phyloP scores from a whole-genome alignment of 2,113 vertebrate species.

The Lucifuga dentata region DNA sequence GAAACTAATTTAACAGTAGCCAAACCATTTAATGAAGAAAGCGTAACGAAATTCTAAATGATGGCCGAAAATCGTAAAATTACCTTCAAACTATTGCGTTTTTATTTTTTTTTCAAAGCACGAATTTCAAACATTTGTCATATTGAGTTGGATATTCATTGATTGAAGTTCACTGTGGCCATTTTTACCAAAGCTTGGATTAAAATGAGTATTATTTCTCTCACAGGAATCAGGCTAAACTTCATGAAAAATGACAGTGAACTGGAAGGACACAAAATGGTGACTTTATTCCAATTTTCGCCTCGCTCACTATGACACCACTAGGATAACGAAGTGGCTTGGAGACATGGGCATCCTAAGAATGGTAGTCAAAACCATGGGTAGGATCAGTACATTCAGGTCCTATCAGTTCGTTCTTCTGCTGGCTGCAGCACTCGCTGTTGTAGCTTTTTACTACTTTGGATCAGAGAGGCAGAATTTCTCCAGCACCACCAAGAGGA shows the following conservation, averaged over 20 bases:
- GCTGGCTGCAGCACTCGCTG: constrained; percentile 87
- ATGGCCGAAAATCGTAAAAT: too few species aligned
- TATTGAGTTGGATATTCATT: too few species aligned
- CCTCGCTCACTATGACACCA: constrained; percentile 48
- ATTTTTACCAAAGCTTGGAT: too few species aligned
- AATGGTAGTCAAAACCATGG: constrained; percentile 73
- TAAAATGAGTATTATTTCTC: constrained; percentile 13
- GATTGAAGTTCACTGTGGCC: too few species aligned
- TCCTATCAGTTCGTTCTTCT: constrained; percentile 86
- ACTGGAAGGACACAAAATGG: constrained; percentile 17
- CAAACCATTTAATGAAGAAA: too few species aligned
- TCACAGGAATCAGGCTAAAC: constrained; percentile 49
- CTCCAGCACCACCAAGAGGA: constrained; percentile 91
- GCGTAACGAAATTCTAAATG: too few species aligned
- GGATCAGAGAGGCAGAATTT: constrained; percentile 91
- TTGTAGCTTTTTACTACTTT: constrained; percentile 93
- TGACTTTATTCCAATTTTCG: constrained; percentile 13
- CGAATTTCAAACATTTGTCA: too few species aligned
- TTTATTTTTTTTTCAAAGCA: too few species aligned
- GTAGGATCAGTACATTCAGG: constrained; percentile 79
- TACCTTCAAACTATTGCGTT: too few species aligned
- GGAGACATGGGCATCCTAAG: constrained; percentile 77
- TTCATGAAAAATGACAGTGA: neutral
- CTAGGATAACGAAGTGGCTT: neutral
- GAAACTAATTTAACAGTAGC: too few species aligned